Evolutionary conservation across 2,888 invertebrate genomes (phyloP).

Genomic region (Aquatica leii): DNA sequence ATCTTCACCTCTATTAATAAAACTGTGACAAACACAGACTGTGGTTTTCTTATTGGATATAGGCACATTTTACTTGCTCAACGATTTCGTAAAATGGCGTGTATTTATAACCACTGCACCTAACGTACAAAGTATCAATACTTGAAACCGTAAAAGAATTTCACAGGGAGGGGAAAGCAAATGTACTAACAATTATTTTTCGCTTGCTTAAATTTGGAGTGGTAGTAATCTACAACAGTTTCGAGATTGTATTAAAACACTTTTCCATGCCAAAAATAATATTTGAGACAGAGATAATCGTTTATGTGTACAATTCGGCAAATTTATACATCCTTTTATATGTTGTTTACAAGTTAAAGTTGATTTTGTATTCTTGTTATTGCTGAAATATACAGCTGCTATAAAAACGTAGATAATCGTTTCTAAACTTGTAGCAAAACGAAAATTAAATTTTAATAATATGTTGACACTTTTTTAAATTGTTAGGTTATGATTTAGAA

Average conservation of each 20-base stretch:
- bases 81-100: conserved; percentile 1
- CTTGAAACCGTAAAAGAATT: conserved; percentile 25
- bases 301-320: conserved; percentile 21
- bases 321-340: conserved; percentile 18
- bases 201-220: conserved; percentile 31
- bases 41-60: background rate
- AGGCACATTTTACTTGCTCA: background rate
- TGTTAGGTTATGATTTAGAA: conserved; percentile 2
- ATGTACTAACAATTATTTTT: conserved; percentile 29
- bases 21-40: background rate
- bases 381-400: background rate
- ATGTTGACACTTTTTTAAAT: background rate
- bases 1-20: conserved; percentile 2
- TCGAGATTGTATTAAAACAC: conserved; percentile 21
- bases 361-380: background rate
- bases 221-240: conserved; percentile 25
- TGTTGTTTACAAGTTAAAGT: conserved; percentile 2
- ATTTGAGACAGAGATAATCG: conserved; percentile 24
- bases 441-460: too few species aligned
- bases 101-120: conserved; percentile 16
- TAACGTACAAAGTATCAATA: conserved; percentile 17
- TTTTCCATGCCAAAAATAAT: conserved; percentile 28
- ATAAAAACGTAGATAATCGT: background rate
- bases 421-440: background rate
- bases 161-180: conserved; percentile 21